A percentile compares a stretch with the other conserved stretches of the same genome.
Evolutionary conservation across 1,140 invertebrate species (phyloP).

Genomic region (Diprion similis): DNA sequence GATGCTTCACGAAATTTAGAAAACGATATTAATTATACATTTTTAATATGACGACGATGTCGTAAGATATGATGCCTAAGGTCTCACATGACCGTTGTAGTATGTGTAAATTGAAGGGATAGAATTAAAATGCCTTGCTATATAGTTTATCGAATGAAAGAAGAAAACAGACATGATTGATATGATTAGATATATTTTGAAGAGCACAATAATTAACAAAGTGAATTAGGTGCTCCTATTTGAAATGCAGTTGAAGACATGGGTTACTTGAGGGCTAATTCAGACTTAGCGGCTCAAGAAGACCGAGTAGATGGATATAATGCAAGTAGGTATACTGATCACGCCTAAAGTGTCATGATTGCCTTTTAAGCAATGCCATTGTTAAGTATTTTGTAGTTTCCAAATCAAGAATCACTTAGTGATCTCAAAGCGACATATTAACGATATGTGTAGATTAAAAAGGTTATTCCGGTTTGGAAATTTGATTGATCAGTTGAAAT

Average conservation of each 20-base stretch:
- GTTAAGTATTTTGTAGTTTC: no score
- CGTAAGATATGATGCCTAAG: conserved; percentile 27
- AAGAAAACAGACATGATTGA: not conserved
- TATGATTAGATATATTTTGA: no score
- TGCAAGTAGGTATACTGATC: not conserved
- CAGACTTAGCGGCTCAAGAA: not conserved
- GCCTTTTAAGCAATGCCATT: no score
- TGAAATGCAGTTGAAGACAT: not conserved
- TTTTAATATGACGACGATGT: conserved; percentile 35
- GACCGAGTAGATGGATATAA: not conserved
- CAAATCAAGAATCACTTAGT: no score
- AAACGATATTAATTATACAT: conserved; percentile 31
- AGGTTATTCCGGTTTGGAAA: no score
- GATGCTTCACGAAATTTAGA: conserved; percentile 24
- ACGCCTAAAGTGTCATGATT: not conserved
- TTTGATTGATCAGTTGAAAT: no score
- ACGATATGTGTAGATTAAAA: no score
- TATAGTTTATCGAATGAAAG: not conserved
- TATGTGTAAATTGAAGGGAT: not conserved
- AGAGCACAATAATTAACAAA: not conserved
- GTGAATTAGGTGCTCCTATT: not conserved
- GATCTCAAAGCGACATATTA: no score
- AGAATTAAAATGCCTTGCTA: not conserved
- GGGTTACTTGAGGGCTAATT: not conserved
- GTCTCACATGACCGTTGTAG: not conserved